These are phyloP conservation scores for Thaleichthys pacificus DNA, from an alignment of 2,797 vertebrate genomes.

Conservation along the genomic window DNA sequence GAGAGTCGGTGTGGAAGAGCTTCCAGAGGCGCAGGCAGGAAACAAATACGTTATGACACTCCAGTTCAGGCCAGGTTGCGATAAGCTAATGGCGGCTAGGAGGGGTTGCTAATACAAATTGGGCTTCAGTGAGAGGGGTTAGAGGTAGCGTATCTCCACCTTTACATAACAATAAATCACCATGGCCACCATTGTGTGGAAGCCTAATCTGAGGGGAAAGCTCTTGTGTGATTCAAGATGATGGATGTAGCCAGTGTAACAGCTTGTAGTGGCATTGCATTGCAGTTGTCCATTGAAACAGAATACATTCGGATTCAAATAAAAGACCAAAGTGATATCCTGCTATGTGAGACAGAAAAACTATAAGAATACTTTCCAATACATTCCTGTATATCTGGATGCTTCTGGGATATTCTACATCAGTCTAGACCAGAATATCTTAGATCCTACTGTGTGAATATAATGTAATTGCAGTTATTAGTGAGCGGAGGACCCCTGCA, in stretches of 20 bases:
- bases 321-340: not conserved
- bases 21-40: not conserved
- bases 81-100: not conserved
- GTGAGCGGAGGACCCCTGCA: constrained; percentile 40
- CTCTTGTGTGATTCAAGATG: not conserved
- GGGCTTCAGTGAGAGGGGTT: not conserved
- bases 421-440: constrained; percentile 36
- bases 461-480: constrained; percentile 53
- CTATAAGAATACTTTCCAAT: not conserved
- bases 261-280: too few relatives aligned
- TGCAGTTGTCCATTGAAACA: too few relatives aligned
- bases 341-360: too few relatives aligned
- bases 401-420: constrained; percentile 51
- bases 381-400: not conserved
- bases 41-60: not conserved
- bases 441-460: constrained; percentile 36
- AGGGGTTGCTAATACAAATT: not conserved
- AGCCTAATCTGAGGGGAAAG: not conserved
- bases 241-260: too few relatives aligned
- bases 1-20: not conserved
- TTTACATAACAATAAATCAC: not conserved
- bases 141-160: not conserved
- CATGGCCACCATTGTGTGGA: not conserved
- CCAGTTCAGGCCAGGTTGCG: not conserved
- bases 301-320: not conserved